Evolutionary conservation across 2,113 vertebrate species (phyloP).

Genomic region (Brachyhypopomus gauderio): DNA sequence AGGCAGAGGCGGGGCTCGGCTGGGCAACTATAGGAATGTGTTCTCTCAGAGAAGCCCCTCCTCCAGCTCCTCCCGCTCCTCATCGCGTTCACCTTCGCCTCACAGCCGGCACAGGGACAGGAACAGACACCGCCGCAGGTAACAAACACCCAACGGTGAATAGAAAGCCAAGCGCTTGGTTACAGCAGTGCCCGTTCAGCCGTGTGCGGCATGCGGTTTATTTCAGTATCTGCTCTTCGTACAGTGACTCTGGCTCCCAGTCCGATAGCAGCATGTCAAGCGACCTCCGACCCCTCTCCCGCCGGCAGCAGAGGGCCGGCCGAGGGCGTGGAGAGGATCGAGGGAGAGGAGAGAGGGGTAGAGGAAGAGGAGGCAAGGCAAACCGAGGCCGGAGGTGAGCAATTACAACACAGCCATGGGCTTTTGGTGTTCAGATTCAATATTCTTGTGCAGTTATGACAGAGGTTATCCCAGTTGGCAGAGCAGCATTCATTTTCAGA

Average conservation of each 20-base stretch:
- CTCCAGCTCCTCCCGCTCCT: slow-evolving; percentile 83
- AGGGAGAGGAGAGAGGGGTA: slow-evolving; percentile 70
- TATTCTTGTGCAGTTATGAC: too few relatives aligned
- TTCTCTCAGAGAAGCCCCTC: slow-evolving; percentile 89
- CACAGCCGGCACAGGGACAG: slow-evolving; percentile 80
- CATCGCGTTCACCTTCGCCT: slow-evolving; percentile 83
- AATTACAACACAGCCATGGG: background rate
- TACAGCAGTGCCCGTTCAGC: background rate
- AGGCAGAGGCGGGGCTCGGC: slow-evolving; percentile 74
- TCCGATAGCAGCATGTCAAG: slow-evolving; percentile 79
- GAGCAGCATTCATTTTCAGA: too few relatives aligned
- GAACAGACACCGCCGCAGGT: slow-evolving; percentile 70
- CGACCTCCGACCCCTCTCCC: slow-evolving; percentile 72
- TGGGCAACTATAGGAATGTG: slow-evolving; percentile 86
- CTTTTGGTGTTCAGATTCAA: too few relatives aligned
- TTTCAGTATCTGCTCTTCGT: background rate
- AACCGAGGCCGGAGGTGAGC: slow-evolving; percentile 74
- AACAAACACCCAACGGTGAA: background rate
- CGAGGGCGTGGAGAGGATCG: slow-evolving; percentile 73
- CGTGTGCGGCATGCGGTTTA: background rate
- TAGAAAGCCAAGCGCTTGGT: background rate
- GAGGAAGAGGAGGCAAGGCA: slow-evolving; percentile 75
- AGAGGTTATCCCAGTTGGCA: too few relatives aligned
- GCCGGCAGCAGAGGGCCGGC: slow-evolving; percentile 71
- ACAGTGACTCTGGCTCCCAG: slow-evolving; percentile 77